phyloP scores from a whole-genome alignment of 2,797 vertebrate genomes.

The Chloroceryle amazona region DNA sequence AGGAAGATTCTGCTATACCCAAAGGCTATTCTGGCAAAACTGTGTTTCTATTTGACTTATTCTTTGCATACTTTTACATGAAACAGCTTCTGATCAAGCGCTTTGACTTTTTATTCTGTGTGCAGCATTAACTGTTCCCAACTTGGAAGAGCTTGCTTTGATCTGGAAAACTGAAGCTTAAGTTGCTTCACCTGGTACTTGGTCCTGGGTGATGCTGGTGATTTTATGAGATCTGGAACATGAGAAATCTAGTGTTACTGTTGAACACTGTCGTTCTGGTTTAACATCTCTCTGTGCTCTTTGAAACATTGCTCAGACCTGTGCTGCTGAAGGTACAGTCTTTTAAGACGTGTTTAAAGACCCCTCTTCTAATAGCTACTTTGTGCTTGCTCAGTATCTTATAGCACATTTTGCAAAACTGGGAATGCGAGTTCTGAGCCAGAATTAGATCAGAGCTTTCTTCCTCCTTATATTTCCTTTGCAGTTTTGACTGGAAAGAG shows the following conservation, averaged over 20 bases:
- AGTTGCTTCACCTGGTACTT: neutral
- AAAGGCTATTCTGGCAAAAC: neutral
- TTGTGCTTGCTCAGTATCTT: neutral
- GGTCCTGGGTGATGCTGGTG: neutral
- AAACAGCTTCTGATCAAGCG: neutral
- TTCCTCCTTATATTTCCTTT: neutral
- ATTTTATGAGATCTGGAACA: neutral
- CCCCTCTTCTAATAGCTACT: neutral
- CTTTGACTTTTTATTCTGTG: neutral
- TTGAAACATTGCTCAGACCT: neutral
- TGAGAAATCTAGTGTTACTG: neutral
- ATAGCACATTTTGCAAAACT: neutral
- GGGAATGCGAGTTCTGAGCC: neutral
- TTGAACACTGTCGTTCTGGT: neutral
- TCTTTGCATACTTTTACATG: neutral
- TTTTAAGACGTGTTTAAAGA: neutral
- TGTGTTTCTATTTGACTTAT: neutral
- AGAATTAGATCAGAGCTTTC: conserved; percentile 30
- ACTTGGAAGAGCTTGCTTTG: neutral
- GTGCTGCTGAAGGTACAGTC: neutral
- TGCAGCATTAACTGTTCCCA: neutral
- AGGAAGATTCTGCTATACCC: neutral
- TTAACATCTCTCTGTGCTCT: neutral
- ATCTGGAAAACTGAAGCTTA: neutral
- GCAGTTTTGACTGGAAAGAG: neutral